phyloP scores from a whole-genome alignment of 2,113 vertebrate genomes.

The Mystacornis crossleyi region DNA sequence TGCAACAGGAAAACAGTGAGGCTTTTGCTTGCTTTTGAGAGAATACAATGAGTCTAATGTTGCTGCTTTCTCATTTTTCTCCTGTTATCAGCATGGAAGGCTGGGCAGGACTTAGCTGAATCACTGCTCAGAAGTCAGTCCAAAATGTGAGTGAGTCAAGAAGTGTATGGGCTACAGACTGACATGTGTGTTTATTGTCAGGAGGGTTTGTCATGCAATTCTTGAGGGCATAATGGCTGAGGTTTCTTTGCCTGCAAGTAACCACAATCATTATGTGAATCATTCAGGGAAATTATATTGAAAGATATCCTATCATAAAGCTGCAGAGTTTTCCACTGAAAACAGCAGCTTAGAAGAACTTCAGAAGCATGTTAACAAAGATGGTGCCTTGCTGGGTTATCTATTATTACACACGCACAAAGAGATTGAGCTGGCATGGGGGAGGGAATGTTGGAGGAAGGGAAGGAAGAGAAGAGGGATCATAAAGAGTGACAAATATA shows the following conservation, averaged over 20 bases:
- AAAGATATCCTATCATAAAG: slow-evolving; percentile 7
- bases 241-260: background rate
- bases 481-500: background rate
- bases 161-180: background rate
- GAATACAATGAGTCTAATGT: background rate
- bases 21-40: background rate
- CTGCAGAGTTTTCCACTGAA: slow-evolving; percentile 17
- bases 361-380: background rate
- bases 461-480: background rate
- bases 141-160: background rate
- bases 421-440: background rate
- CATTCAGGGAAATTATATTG: background rate
- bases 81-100: slow-evolving; percentile 9
- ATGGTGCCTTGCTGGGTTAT: slow-evolving; percentile 20
- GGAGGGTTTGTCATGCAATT: background rate
- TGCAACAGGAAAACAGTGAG: background rate
- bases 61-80: slow-evolving; percentile 25
- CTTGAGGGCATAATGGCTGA: background rate
- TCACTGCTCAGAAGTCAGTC: slow-evolving; percentile 29
- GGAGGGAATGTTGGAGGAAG: background rate
- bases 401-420: slow-evolving; percentile 3
- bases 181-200: background rate
- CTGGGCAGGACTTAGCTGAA: slow-evolving; percentile 17
- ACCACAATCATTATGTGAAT: slow-evolving; percentile 9
- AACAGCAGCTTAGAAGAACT: background rate